These are phyloP conservation scores for Chaenogobius annularis DNA, from an alignment of 2,113 vertebrate species.

Conservation along the genomic window DNA sequence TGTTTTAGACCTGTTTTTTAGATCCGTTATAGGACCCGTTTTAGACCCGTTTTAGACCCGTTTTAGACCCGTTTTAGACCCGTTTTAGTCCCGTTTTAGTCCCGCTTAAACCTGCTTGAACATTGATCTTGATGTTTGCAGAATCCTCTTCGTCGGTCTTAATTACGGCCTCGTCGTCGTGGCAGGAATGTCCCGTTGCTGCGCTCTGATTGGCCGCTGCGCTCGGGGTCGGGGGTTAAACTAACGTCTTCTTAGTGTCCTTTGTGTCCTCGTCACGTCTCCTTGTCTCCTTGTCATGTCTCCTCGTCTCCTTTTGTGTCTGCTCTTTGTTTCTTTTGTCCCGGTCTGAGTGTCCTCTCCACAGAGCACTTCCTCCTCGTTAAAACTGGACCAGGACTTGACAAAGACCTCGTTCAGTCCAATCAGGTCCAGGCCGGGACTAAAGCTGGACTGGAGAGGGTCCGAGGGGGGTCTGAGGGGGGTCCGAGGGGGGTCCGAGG, in stretches of 20 bases:
- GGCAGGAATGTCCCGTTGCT: background rate
- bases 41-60: no score
- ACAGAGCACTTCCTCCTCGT: background rate
- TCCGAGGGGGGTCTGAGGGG: no score
- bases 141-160: no score
- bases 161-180: background rate
- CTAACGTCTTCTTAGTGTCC: background rate
- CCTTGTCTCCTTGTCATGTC: background rate
- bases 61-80: background rate
- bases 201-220: background rate
- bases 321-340: background rate
- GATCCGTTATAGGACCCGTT: no score
- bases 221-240: background rate
- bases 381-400: background rate
- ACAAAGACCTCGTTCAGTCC: background rate
- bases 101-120: background rate
- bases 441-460: background rate
- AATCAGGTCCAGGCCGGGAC: background rate
- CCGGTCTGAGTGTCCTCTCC: background rate
- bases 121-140: no score
- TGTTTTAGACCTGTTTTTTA: background rate
- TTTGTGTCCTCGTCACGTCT: background rate
- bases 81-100: background rate
- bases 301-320: background rate
- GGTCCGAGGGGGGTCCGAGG: no score